Evolutionary conservation across 2,888 invertebrate genomes (phyloP), one percentile per base, ranked within the genome.

Genomic region (Rhorus exstirpatorius): DNA sequence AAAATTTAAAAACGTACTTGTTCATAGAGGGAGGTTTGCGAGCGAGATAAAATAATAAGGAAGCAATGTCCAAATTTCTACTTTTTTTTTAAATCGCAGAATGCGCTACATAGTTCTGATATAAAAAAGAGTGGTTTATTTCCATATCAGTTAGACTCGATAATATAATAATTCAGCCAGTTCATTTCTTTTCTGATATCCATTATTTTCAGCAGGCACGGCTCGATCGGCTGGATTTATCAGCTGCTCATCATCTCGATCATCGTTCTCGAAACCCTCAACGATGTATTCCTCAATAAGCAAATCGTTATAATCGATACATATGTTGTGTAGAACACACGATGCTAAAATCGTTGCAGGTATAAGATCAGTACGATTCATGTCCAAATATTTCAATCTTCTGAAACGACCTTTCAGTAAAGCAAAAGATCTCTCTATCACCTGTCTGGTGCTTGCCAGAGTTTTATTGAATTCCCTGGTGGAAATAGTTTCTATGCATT

Each of bases 321-420:
- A 86, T 35, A 87, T 80, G 78, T 88, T 85, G 70, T 86, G 85
- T 19, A 87, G 53, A 75, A 87, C 79, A 72, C 84, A 86, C 61
- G 63, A 71, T n/a, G 88, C 88, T 46, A 88, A 44, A 17, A 89
- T 77, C 14, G 83, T 85, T 35, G 78, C 38, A 49, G 88, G 85
- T 46, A 87, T 87, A 19, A 85, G 71, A 78, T 88, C 86, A 8
- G 70, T 65, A 44, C 82, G 35, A 53, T 84, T 86, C 88, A 88
- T 88, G 63, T 88, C 86, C 14, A 89, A 46, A 70, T 76, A 88
- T 68, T 84, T 84, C n/a, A 88, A 60, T 55, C 88, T 51, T 24
- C 88, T 17, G 68, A 88, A 87, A 71, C 88, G 80, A n/a, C 87
- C 86, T 74, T 83, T 81, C 46, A 88, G 55, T 26, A 87, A 61